These are phyloP conservation scores for Mantis religiosa DNA, from an alignment of 2,888 invertebrate genomes.

Conservation along the genomic window DNA sequence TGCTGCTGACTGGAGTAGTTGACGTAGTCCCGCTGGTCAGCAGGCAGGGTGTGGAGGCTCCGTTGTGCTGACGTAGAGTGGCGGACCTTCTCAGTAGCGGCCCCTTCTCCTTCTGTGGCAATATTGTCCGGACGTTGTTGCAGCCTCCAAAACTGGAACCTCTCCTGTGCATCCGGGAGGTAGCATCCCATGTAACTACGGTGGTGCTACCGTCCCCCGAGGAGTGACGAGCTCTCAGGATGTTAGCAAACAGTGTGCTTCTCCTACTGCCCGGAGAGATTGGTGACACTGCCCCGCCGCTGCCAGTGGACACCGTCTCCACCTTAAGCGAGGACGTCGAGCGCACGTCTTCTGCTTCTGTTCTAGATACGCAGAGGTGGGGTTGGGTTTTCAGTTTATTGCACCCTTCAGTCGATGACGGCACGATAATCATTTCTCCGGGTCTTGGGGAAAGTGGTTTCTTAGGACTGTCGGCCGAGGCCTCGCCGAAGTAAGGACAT, in stretches of 20 bases:
- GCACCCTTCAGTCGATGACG: conserved; percentile 2
- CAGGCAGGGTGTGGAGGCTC: conserved; percentile 54
- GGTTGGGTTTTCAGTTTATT: not conserved
- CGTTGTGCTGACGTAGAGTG: conserved; percentile 54
- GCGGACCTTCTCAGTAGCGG: conserved; percentile 53
- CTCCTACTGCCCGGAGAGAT: not conserved
- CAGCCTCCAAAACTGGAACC: conserved; percentile 67
- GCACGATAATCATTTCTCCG: conserved; percentile 31
- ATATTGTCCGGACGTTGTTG: conserved; percentile 50
- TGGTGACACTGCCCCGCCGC: not conserved
- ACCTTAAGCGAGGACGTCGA: not conserved
- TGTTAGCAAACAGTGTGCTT: not conserved
- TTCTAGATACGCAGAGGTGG: not conserved
- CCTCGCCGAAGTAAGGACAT: conserved; percentile 75
- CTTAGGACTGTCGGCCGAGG: conserved; percentile 44
- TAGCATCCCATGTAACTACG: conserved; percentile 65
- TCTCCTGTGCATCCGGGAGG: conserved; percentile 37
- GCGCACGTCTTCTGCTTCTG: not conserved
- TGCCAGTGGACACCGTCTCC: not conserved
- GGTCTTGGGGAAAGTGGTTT: not conserved
- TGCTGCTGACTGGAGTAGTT: conserved; percentile 10
- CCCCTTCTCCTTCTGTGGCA: conserved; percentile 40
- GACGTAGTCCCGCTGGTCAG: conserved; percentile 34
- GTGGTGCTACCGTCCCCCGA: conserved; percentile 20
- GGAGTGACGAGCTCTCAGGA: not conserved